phyloP scores from a whole-genome alignment of 2,797 vertebrate genomes.

The Chaetodon trifasciatus region DNA sequence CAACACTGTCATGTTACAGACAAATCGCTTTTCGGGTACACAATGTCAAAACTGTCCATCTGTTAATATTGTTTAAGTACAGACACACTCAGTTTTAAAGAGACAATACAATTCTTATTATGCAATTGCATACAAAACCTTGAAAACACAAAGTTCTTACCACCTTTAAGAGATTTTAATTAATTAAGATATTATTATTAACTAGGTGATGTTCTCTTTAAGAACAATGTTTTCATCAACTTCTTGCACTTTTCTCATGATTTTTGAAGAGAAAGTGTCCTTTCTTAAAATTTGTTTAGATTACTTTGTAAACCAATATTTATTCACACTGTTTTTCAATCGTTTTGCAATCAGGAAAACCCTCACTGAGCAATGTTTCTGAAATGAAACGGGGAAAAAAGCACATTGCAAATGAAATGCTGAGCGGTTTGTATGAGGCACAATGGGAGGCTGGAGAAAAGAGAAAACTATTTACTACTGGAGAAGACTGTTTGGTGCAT shows the following conservation, averaged over 20 bases:
- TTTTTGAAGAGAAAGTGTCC: background rate
- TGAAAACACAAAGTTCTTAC: background rate
- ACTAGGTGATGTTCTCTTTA: background rate
- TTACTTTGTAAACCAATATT: background rate
- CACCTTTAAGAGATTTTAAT: background rate
- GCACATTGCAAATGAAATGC: slow-evolving; percentile 59
- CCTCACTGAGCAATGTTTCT: slow-evolving; percentile 18
- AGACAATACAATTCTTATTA: background rate
- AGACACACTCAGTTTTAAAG: background rate
- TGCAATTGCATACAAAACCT: background rate
- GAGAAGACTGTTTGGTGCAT: slow-evolving; percentile 84
- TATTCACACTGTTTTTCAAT: slow-evolving; percentile 8
- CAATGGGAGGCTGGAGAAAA: slow-evolving; percentile 78
- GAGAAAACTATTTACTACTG: slow-evolving; percentile 86
- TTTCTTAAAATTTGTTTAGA: background rate
- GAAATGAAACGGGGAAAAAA: slow-evolving; percentile 51
- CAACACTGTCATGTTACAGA: background rate
- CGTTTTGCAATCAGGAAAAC: slow-evolving; percentile 33
- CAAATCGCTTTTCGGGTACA: background rate
- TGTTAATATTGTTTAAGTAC: background rate
- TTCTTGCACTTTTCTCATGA: background rate
- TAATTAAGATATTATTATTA: background rate
- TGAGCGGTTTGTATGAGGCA: slow-evolving; percentile 61
- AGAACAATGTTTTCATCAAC: background rate
- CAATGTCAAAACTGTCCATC: background rate